These are phyloP conservation scores for Drosophila nigritarsus DNA, from an alignment of 2,888 invertebrate genomes.

Conservation along the genomic window DNA sequence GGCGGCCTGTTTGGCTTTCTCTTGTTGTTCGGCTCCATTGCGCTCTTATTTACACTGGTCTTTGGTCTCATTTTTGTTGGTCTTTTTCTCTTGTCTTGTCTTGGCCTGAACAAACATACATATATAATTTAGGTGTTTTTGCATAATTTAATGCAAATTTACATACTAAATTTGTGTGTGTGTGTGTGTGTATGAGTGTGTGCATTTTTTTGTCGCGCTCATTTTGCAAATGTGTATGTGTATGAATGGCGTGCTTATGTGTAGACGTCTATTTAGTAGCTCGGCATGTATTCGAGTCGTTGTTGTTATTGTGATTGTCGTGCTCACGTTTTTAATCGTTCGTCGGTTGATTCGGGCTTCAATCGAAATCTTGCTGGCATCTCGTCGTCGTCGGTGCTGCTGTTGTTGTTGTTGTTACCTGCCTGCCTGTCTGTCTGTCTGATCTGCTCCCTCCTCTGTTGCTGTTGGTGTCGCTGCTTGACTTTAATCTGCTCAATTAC, in stretches of 20 bases:
- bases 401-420: conserved; percentile 21
- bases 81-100: conserved; percentile 16
- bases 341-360: conserved; percentile 69
- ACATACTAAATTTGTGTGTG: conserved; percentile 34
- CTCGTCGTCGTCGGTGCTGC: conserved; percentile 34
- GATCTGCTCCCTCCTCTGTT: conserved; percentile 32
- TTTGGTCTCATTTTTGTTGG: conserved; percentile 24
- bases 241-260: conserved; percentile 53
- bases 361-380: conserved; percentile 59
- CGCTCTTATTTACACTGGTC: conserved; percentile 51
- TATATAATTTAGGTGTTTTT: conserved; percentile 62
- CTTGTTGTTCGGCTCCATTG: conserved; percentile 50
- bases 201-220: conserved; percentile 31
- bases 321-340: conserved; percentile 77
- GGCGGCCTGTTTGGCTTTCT: conserved; percentile 57
- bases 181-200: conserved; percentile 1
- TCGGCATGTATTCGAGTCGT: conserved; percentile 28
- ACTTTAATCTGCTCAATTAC: conserved; percentile 82
- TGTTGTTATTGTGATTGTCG: conserved; percentile 63
- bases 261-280: conserved; percentile 47
- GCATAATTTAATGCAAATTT: conserved; percentile 79
- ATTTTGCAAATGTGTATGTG: conserved; percentile 25
- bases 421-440: conserved; percentile 35
- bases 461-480: conserved; percentile 61
- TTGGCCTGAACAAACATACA: conserved; percentile 21